Conservation (phyloP, 2,797 vertebrate species). For the Acrocephalus scirpaceus region DNA sequence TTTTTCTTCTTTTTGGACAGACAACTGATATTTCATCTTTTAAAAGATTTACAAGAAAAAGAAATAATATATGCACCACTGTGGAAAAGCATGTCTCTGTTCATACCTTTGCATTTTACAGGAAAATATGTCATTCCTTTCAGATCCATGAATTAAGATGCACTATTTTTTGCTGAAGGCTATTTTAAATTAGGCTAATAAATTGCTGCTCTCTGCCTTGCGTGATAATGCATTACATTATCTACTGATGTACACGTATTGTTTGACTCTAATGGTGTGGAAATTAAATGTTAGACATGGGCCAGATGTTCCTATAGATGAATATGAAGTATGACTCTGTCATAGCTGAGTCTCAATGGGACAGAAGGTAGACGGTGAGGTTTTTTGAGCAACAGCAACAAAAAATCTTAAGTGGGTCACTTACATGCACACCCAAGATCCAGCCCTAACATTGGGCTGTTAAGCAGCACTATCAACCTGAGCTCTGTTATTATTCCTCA, state of each 20-base stretch:
- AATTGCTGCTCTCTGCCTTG: slow-evolving; percentile 88
- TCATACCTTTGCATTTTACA: slow-evolving; percentile 74
- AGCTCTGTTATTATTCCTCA: neutral
- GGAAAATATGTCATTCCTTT: slow-evolving; percentile 78
- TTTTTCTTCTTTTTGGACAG: neutral
- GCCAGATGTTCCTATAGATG: slow-evolving; percentile 81
- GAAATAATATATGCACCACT: slow-evolving; percentile 65
- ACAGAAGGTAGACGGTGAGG: slow-evolving; percentile 48
- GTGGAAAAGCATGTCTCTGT: slow-evolving; percentile 62
- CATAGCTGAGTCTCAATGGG: slow-evolving; percentile 69
- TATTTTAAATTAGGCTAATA: slow-evolving; percentile 95
- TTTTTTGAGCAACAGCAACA: slow-evolving; percentile 46
- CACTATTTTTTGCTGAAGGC: slow-evolving; percentile 87
- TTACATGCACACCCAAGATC: neutral
- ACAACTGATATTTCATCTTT: slow-evolving; percentile 64
- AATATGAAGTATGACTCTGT: slow-evolving; percentile 81
- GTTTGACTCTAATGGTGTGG: slow-evolving; percentile 85
- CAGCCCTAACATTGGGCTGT: neutral
- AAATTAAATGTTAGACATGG: slow-evolving; percentile 85
- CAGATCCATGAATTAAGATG: slow-evolving; percentile 83
- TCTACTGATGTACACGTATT: slow-evolving; percentile 86
- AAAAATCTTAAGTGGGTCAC: slow-evolving; percentile 57
- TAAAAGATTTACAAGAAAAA: slow-evolving; percentile 56
- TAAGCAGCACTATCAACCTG: slow-evolving; percentile 26
- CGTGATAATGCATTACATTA: slow-evolving; percentile 91